phyloP scores from a whole-genome alignment of 1,140 invertebrate species.

The Dolichoris vasculosae region DNA sequence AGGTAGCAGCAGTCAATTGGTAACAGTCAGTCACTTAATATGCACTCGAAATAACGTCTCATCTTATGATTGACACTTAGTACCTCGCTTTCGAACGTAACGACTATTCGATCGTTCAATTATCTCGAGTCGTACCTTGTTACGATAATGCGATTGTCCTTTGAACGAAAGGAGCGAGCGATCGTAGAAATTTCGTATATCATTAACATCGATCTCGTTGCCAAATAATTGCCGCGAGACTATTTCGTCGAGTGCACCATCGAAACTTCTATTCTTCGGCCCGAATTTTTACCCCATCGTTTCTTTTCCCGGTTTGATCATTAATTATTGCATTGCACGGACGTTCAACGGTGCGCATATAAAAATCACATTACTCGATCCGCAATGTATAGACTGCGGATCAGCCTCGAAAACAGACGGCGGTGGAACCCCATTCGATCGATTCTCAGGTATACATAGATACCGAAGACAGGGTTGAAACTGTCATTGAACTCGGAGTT shows the following conservation, averaged over 20 bases:
- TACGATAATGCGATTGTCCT: constrained; percentile 25
- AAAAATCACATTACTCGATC: constrained; percentile 49
- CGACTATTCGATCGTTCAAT: constrained; percentile 10
- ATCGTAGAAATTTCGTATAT: constrained; percentile 8
- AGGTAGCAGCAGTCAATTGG: not conserved
- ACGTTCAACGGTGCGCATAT: constrained; percentile 32
- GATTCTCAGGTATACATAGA: constrained; percentile 23
- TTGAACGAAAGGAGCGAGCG: constrained; percentile 28
- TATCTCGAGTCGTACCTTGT: not conserved
- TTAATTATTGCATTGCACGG: constrained; percentile 53
- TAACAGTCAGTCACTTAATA: not conserved
- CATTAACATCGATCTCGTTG: constrained; percentile 32
- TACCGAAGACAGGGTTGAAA: not conserved
- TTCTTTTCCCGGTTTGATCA: constrained; percentile 33
- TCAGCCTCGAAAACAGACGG: not conserved
- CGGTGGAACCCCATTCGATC: not conserved
- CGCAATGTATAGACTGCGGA: not conserved
- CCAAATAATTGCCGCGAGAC: constrained; percentile 7
- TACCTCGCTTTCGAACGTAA: not conserved
- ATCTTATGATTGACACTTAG: constrained; percentile 20
- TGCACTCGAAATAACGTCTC: not conserved
- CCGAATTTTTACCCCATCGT: not conserved
- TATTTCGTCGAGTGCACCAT: not conserved
- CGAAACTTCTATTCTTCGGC: not conserved
- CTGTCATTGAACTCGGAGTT: not conserved